A percentile compares a stretch with the other conserved stretches of the same genome.
Conservation (phyloP, 2,888 invertebrate genomes). For the Achlya flavicornis region DNA sequence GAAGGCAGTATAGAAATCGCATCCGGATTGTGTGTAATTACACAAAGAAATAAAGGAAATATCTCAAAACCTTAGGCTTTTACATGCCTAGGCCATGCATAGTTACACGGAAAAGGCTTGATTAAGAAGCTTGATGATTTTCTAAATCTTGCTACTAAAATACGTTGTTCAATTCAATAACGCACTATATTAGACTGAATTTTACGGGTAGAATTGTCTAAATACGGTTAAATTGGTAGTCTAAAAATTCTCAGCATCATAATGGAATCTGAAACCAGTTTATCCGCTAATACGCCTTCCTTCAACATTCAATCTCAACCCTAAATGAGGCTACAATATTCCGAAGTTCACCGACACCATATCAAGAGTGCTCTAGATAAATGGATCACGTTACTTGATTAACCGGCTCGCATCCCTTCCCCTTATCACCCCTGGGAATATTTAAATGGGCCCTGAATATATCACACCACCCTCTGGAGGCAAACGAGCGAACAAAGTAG, state of each 20-base stretch:
- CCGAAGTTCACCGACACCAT: conserved; percentile 75
- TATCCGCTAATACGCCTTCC: conserved; percentile 38
- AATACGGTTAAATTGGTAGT: background rate
- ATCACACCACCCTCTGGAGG: conserved; percentile 76
- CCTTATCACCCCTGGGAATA: conserved; percentile 82
- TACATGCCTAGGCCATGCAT: conserved; percentile 14
- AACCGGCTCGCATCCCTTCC: conserved; percentile 80
- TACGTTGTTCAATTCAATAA: background rate
- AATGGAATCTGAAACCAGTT: conserved; percentile 43
- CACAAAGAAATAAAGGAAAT: conserved; percentile 36
- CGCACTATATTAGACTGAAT: background rate
- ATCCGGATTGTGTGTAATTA: conserved; percentile 27
- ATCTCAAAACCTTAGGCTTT: conserved; percentile 26
- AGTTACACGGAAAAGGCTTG: background rate
- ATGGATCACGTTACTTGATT: conserved; percentile 84
- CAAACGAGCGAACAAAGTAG: conserved; percentile 62
- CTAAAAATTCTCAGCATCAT: conserved; percentile 17
- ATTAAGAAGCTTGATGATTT: background rate
- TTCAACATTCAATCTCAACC: conserved; percentile 55
- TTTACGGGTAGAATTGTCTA: too few species aligned
- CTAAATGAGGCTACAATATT: conserved; percentile 75
- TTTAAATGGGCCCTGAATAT: conserved; percentile 81
- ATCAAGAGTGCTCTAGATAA: conserved; percentile 82
- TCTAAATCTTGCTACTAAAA: background rate
- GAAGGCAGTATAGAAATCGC: conserved; percentile 27